These are phyloP conservation scores for Iphiclides podalirius DNA, from an alignment of 2,888 invertebrate species.

Conservation along the genomic window DNA sequence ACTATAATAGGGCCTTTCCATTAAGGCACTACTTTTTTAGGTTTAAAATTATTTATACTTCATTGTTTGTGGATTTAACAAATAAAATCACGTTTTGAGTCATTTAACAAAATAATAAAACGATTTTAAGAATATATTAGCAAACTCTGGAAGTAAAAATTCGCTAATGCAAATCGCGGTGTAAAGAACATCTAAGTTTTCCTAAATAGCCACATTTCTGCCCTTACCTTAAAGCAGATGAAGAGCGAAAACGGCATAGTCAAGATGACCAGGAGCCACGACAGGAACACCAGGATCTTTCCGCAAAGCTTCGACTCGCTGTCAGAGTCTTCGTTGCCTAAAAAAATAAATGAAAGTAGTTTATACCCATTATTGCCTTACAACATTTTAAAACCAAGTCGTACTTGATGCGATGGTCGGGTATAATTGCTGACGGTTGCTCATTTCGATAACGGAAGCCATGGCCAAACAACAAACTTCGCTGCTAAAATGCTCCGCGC, in stretches of 20 bases:
- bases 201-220: too few species aligned
- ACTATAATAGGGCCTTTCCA: too few species aligned
- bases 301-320: conserved; percentile 88
- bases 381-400: conserved; percentile 22
- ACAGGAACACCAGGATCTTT: conserved; percentile 88
- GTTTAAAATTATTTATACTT: too few species aligned
- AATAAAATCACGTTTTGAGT: too few species aligned
- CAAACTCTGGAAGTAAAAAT: too few species aligned
- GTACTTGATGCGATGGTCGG: conserved; percentile 51
- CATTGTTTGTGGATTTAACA: too few species aligned
- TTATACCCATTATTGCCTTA: background rate
- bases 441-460: conserved; percentile 60
- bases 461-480: conserved; percentile 18
- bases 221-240: conserved; percentile 95
- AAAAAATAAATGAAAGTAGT: conserved; percentile 32
- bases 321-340: conserved; percentile 77
- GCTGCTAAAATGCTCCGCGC: conserved; percentile 29
- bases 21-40: too few species aligned
- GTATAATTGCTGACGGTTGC: conserved; percentile 62
- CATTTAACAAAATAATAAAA: too few species aligned
- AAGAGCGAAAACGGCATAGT: conserved; percentile 96
- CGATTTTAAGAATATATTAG: too few species aligned
- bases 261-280: conserved; percentile 89
- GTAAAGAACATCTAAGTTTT: too few species aligned
- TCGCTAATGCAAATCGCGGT: too few species aligned